These are phyloP conservation scores for Loris lydekkerianus DNA, from an alignment of 2,797 vertebrate genomes.

Conservation along the genomic window DNA sequence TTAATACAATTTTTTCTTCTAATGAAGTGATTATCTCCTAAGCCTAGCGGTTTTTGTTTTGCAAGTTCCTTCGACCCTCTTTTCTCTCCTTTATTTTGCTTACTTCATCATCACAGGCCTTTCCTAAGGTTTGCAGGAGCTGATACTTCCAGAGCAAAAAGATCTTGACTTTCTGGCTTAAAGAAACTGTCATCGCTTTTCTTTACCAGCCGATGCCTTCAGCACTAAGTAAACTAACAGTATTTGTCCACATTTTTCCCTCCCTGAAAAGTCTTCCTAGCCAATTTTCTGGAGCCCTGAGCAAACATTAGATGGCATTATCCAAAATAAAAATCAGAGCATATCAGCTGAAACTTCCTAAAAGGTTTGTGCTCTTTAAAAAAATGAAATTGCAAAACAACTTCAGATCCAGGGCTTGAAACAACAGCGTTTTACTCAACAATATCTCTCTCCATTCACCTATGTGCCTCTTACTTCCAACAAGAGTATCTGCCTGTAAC, in stretches of 20 bases:
- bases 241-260: constrained; percentile 66
- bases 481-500: constrained; percentile 62
- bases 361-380: constrained; percentile 51
- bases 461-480: constrained; percentile 23
- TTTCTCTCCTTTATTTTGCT: constrained; percentile 70
- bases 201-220: constrained; percentile 38
- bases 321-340: constrained; percentile 67
- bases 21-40: constrained; percentile 51
- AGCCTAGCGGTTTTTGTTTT: constrained; percentile 70
- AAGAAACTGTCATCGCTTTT: constrained; percentile 24
- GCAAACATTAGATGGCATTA: constrained; percentile 59
- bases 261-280: constrained; percentile 41
- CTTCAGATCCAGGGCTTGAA: constrained; percentile 34
- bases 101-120: constrained; percentile 69
- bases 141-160: constrained; percentile 60
- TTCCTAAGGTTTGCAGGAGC: constrained; percentile 72
- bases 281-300: constrained; percentile 64
- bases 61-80: constrained; percentile 74
- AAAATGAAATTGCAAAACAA: constrained; percentile 65
- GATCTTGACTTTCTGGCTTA: not conserved
- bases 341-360: constrained; percentile 2
- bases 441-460: constrained; percentile 55
- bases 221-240: constrained; percentile 65
- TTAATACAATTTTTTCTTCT: constrained; percentile 49
- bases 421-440: constrained; percentile 16